Evolutionary conservation across 30 jellyfish, hydroid and myxozoan genomes (phyloP).

Genomic region (Hydra vulgaris): DNA sequence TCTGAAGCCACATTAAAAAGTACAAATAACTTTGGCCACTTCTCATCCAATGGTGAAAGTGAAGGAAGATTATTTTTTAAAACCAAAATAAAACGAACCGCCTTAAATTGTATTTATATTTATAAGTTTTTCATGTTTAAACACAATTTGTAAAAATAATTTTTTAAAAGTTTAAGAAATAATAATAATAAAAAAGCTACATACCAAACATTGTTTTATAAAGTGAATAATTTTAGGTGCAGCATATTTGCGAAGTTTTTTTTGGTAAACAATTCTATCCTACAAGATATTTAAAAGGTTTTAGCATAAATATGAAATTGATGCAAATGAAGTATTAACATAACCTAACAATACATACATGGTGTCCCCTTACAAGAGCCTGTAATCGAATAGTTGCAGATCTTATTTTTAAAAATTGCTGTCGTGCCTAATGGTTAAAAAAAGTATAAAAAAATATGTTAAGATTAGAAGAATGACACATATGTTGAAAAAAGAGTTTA

Average conservation of each 20-base stretch:
- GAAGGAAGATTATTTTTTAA: constrained; percentile 66
- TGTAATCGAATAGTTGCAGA: constrained; percentile 55
- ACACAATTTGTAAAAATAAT: neutral
- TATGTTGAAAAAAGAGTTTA: no score
- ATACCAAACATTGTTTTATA: constrained; percentile 63
- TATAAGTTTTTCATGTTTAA: no score
- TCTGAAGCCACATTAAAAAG: constrained; percentile 59
- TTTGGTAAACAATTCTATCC: constrained; percentile 73
- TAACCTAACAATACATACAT: constrained; percentile 56
- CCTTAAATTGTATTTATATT: constrained; percentile 22
- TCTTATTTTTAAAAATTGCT: constrained; percentile 35
- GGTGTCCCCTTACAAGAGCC: constrained; percentile 73
- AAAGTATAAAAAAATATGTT: no score
- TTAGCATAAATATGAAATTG: neutral
- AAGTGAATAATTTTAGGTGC: constrained; percentile 76
- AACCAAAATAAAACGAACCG: constrained; percentile 63
- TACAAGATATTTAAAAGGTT: constrained; percentile 2
- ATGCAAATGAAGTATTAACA: no score
- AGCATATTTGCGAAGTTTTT: constrained; percentile 69
- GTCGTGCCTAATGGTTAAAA: constrained; percentile 39
- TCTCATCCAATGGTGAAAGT: constrained; percentile 63
- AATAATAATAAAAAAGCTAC: neutral
- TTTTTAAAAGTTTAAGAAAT: neutral
- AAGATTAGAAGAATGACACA: no score
- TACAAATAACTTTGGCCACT: constrained; percentile 63